Conservation (phyloP, 2,113 vertebrate species). For the Oreochromis aureus region DNA sequence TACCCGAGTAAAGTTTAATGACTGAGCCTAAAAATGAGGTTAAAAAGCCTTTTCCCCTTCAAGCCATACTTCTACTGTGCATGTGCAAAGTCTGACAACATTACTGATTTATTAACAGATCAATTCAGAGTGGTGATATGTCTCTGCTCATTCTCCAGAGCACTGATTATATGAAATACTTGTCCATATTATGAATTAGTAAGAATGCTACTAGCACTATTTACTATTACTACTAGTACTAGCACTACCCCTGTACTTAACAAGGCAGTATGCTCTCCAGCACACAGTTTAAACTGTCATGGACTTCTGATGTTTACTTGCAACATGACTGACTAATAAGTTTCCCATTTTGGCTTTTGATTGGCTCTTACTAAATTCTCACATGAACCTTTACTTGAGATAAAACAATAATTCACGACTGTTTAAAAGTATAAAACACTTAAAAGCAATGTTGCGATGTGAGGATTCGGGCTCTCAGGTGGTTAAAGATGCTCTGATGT, state of each 20-base stretch:
- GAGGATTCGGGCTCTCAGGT: neutral
- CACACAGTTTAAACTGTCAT: neutral
- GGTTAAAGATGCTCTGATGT: neutral
- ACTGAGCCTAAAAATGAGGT: neutral
- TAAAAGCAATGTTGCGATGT: neutral
- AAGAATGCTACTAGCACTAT: neutral
- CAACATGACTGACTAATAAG: neutral
- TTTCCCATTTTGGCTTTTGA: neutral
- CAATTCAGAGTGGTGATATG: neutral
- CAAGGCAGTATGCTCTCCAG: neutral
- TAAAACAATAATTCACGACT: neutral
- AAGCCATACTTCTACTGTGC: neutral
- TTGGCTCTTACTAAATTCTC: neutral
- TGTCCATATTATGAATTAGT: neutral
- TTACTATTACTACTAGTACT: neutral
- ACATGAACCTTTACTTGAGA: neutral
- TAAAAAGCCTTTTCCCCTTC: neutral
- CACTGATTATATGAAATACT: neutral
- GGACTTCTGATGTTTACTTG: neutral
- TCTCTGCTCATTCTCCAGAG: neutral
- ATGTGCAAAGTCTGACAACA: neutral
- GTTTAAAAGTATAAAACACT: neutral
- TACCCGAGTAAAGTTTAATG: neutral
- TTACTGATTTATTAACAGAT: neutral
- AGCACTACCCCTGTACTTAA: neutral